phyloP scores from a whole-genome alignment of 2,888 invertebrate species.

The Tipula lateralis region DNA sequence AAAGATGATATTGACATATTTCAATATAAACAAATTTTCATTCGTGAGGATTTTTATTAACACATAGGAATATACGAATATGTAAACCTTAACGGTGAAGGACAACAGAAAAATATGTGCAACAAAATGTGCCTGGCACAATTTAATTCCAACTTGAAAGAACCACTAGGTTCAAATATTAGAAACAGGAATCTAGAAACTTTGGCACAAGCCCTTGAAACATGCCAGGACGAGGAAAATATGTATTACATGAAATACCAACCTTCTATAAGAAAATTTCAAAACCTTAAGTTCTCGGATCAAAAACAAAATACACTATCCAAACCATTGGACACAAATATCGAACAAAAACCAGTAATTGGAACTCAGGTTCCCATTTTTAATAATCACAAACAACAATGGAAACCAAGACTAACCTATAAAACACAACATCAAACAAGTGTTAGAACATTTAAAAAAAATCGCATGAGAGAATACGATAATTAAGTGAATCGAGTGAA shows the following conservation, averaged over 20 bases:
- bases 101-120: background rate
- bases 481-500: no score
- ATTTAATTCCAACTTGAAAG: background rate
- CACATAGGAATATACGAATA: no score
- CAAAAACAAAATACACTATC: background rate
- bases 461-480: no score
- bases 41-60: no score
- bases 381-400: background rate
- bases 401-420: background rate
- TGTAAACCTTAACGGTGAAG: background rate
- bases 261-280: background rate
- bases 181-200: background rate
- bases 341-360: background rate
- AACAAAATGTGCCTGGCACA: background rate
- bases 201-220: background rate
- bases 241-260: background rate
- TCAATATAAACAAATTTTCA: no score
- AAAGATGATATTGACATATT: no score
- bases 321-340: background rate
- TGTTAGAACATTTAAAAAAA: no score
- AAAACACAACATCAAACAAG: no score
- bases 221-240: background rate
- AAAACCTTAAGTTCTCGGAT: background rate
- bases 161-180: background rate
- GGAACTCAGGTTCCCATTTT: background rate